Base-by-base conservation (phyloP, 2,888 invertebrate species). In the Drosophila macrothrix region DNA sequence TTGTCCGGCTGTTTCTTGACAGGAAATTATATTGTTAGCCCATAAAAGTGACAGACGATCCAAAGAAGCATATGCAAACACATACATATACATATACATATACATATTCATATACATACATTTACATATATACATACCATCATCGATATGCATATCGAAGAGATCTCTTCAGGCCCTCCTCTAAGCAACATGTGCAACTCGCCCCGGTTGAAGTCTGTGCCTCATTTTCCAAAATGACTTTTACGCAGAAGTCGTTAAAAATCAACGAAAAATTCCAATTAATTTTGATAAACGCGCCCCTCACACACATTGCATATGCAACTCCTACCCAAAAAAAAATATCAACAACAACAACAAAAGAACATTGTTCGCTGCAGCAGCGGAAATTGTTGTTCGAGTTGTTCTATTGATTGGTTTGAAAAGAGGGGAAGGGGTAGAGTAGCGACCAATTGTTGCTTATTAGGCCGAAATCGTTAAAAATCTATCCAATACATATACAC, bases 201-300 rank as follows among this genome's bases (percentile, higher is more conserved):
- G 77, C 72, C 67, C 52, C 79, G 72, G 82, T 79, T 82, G 80
- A 84, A 65, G 73, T 84, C 37, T 69, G 37, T 71, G 70, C 72
- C 79, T 81, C 79, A 74, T 74, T 77, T 67, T 71, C 68, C 77
- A 73, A 85, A 84, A 84, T 86, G 83, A 85, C 81, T 87, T 87
- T 89, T 88, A 83, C 84, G 73, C 83, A 84, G 88, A 88, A 88
- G 80, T 84, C 88, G 83, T 88, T 88, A 88, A 88, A 88, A 75
- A 81, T 83, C 78, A 80, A 88, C 82, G 84, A 80, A 80, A 88
- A 86, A 82, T 88, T 88, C 82, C 88, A 86, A 83, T 84, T 88
- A 87, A 88, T 86, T 88, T 89, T 88, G 86, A 89, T 82, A 89
- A 88, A 88, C 80, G 84, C 83, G 78, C 78, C 76, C 73, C 68